Evolutionary conservation across 2,797 vertebrate species (phyloP).

Genomic region (Discoglossus pictus): DNA sequence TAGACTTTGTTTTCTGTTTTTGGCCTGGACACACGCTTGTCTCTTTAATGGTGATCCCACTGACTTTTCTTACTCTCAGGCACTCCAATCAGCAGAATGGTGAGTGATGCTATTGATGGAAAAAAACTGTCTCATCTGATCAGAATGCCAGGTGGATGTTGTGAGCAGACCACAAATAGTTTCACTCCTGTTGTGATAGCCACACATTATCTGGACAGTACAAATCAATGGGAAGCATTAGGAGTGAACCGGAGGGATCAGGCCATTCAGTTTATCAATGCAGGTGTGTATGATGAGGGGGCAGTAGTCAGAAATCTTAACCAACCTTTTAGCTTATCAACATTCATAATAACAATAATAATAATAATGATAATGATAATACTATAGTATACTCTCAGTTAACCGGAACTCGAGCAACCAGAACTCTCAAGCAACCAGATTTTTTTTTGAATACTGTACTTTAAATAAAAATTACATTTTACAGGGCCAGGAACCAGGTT

Average conservation of each 20-base stretch:
- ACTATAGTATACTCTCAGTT: no score
- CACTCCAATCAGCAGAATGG: constrained; percentile 66
- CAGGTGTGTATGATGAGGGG: constrained; percentile 73
- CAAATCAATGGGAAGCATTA: constrained; percentile 77
- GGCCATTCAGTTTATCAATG: constrained; percentile 71
- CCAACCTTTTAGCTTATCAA: no score
- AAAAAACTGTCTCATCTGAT: constrained; percentile 77
- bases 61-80: constrained; percentile 53
- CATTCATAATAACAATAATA: no score
- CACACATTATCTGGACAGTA: constrained; percentile 81
- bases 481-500: no score
- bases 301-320: no score
- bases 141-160: constrained; percentile 71
- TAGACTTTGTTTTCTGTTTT: no score
- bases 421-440: no score
- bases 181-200: constrained; percentile 83
- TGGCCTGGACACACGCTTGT: no score
- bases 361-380: no score
- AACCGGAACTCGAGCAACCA: no score
- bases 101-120: constrained; percentile 75
- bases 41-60: background rate
- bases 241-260: constrained; percentile 64
- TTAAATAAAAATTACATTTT: no score
- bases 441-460: no score
- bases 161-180: constrained; percentile 83